Conservation (phyloP, 2,888 invertebrate species). For the Luperina testacea region DNA sequence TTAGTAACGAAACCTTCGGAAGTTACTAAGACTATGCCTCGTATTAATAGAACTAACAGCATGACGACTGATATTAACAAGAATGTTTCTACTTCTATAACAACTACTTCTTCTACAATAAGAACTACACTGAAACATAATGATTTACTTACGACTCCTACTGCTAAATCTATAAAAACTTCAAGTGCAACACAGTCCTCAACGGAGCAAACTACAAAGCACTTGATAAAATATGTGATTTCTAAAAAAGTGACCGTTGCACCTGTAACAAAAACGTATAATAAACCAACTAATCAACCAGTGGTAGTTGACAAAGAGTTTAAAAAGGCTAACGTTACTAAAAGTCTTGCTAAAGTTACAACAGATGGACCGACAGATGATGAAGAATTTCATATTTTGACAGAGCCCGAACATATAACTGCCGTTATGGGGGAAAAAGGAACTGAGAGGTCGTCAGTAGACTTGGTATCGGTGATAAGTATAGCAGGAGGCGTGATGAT, state of each 20-base stretch:
- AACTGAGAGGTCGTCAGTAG: conserved; percentile 81
- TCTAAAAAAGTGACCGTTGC: conserved; percentile 59
- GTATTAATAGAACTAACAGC: conserved; percentile 85
- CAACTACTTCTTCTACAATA: conserved; percentile 73
- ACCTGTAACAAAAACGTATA: conserved; percentile 54
- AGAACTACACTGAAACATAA: conserved; percentile 60
- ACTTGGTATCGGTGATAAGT: conserved; percentile 87
- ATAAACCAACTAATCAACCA: conserved; percentile 54
- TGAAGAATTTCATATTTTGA: conserved; percentile 89
- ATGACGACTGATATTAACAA: conserved; percentile 80
- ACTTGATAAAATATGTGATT: conserved; percentile 57
- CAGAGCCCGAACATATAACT: conserved; percentile 89
- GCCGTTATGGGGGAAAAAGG: conserved; percentile 87
- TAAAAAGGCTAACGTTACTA: conserved; percentile 71
- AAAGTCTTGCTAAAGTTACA: conserved; percentile 72
- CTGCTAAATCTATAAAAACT: conserved; percentile 49
- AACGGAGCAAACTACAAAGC: conserved; percentile 62
- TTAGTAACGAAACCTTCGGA: conserved; percentile 55
- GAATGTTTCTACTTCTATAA: conserved; percentile 79
- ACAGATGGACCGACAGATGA: conserved; percentile 81
- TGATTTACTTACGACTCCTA: conserved; percentile 55
- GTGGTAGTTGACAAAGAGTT: conserved; percentile 56
- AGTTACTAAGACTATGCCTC: conserved; percentile 58
- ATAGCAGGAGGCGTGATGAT: conserved; percentile 89
- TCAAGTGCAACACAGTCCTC: conserved; percentile 56